Conservation (phyloP, 2,113 vertebrate genomes). For the Phylloscopus trochiloides region DNA sequence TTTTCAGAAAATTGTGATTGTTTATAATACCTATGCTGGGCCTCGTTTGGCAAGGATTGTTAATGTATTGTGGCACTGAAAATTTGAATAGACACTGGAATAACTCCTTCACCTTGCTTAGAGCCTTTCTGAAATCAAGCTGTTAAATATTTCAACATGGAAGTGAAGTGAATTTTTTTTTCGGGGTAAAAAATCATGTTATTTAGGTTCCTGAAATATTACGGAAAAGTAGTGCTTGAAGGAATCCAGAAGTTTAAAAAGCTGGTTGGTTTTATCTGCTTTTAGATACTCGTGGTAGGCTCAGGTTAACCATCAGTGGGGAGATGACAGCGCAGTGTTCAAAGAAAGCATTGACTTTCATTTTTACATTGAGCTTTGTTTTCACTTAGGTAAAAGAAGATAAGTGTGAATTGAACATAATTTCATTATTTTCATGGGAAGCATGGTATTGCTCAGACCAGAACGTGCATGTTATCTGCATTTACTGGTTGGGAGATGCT, state of each 20-base stretch:
- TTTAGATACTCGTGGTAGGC: not conserved
- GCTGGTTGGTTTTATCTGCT: not conserved
- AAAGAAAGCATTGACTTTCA: not conserved
- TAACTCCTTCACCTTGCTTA: not conserved
- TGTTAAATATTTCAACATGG: not conserved
- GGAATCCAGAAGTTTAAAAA: not conserved
- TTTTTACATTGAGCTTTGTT: not conserved
- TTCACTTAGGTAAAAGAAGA: not conserved
- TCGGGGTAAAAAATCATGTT: not conserved
- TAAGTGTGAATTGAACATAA: not conserved
- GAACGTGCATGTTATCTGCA: accelerated
- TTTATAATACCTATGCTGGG: not conserved
- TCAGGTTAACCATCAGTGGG: not conserved
- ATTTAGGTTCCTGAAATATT: not conserved
- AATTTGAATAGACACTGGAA: not conserved
- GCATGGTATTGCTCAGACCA: not conserved
- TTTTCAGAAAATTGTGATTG: not conserved
- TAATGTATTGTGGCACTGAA: not conserved
- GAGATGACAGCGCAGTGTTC: not conserved
- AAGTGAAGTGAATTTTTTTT: not conserved
- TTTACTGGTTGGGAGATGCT: not conserved
- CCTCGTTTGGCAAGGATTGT: not conserved
- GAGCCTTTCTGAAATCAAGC: not conserved
- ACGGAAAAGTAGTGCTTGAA: not conserved
- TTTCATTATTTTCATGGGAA: not conserved